These are phyloP conservation scores for Alethe castanea DNA, from an alignment of 2,113 vertebrate genomes.

Conservation along the genomic window DNA sequence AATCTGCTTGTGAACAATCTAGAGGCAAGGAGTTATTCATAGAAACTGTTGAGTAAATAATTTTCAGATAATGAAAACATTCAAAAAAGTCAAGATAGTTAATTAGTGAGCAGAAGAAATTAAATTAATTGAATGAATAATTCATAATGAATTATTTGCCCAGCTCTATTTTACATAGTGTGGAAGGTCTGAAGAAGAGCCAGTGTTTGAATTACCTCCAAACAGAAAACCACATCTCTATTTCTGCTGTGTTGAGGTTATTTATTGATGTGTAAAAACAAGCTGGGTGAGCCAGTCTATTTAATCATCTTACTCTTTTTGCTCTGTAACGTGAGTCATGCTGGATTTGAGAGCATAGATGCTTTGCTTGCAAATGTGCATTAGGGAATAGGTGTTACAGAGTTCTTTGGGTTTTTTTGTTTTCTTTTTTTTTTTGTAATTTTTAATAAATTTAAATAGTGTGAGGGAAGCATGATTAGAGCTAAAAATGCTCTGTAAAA, in stretches of 20 bases:
- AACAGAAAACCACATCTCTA: constrained; percentile 47
- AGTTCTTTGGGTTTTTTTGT: not conserved
- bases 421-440: not conserved
- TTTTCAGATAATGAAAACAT: constrained; percentile 68
- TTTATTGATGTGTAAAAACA: constrained; percentile 67
- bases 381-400: constrained; percentile 37
- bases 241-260: constrained; percentile 58
- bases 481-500: constrained; percentile 1
- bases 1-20: constrained; percentile 60
- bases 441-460: not conserved
- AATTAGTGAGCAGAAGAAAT: constrained; percentile 66
- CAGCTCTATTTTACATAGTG: constrained; percentile 30
- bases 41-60: constrained; percentile 66
- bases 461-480: not conserved
- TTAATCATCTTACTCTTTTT: constrained; percentile 58
- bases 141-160: constrained; percentile 62
- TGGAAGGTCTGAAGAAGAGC: constrained; percentile 57
- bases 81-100: constrained; percentile 68
- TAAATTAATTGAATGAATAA: constrained; percentile 71
- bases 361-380: constrained; percentile 21
- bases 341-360: constrained; percentile 51
- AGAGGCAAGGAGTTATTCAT: constrained; percentile 58
- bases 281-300: constrained; percentile 50
- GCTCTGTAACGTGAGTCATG: constrained; percentile 27
- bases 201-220: constrained; percentile 63